phyloP scores from a whole-genome alignment of 2,113 vertebrate species.

The Pogonocichla stellata region DNA sequence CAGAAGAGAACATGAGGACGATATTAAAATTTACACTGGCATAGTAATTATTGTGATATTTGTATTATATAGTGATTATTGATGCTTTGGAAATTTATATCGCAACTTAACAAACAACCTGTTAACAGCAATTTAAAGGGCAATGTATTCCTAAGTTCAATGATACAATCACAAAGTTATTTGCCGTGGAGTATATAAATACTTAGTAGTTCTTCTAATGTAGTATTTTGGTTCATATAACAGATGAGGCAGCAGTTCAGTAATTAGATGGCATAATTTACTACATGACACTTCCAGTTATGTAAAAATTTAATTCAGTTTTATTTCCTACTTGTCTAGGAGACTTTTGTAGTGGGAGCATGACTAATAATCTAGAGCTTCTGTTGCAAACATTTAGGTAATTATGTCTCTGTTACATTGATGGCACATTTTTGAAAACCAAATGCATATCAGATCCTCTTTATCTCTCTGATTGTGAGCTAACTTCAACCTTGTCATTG shows the following conservation, averaged over 20 bases:
- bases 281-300: background rate
- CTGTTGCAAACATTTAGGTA: conserved; percentile 43
- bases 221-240: conserved; percentile 15
- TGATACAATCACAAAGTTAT: background rate
- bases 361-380: conserved; percentile 25
- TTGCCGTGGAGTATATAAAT: background rate
- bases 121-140: background rate
- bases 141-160: background rate
- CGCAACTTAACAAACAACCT: background rate
- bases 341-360: background rate
- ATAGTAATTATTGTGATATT: background rate
- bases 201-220: background rate
- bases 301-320: background rate
- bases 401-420: conserved; percentile 26
- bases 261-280: background rate
- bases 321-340: conserved; percentile 6
- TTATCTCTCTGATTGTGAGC: background rate
- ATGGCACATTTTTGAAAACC: background rate
- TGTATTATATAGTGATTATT: background rate
- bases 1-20: background rate
- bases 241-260: background rate
- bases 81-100: background rate
- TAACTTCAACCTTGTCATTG: conserved; percentile 6
- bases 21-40: background rate
- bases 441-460: background rate